Evolutionary conservation across 2,113 vertebrate species (phyloP).

Genomic region (Tyrannus savana): DNA sequence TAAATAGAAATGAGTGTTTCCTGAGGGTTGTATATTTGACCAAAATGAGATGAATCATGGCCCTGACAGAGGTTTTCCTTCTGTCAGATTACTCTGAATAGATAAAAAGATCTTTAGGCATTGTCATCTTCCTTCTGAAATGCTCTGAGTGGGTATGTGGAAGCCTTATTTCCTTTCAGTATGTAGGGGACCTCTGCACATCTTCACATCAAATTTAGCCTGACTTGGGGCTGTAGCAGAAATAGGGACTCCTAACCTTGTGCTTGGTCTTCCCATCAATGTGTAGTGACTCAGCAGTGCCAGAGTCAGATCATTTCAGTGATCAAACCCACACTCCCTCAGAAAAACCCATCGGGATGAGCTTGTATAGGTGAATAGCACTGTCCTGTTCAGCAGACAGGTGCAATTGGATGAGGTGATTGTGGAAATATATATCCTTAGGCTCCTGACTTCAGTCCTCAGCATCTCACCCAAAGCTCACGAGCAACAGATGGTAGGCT

Average conservation of each 20-base stretch:
- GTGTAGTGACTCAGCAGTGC: background rate
- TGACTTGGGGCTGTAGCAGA: background rate
- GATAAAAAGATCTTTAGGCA: background rate
- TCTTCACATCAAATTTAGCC: background rate
- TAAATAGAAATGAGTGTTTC: background rate
- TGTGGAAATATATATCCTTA: background rate
- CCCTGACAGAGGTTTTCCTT: background rate
- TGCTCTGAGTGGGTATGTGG: background rate
- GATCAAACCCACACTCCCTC: background rate
- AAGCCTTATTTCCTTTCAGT: background rate
- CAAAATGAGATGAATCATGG: background rate
- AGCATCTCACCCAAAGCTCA: background rate
- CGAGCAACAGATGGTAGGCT: background rate
- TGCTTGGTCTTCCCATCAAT: background rate
- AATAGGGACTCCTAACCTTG: background rate
- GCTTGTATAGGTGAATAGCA: background rate
- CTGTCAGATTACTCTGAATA: background rate
- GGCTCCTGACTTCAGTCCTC: background rate
- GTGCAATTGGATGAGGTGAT: background rate
- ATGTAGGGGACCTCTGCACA: rapidly evolving
- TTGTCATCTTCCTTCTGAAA: background rate
- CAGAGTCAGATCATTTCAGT: background rate
- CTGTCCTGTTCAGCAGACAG: background rate
- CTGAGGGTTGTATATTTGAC: background rate
- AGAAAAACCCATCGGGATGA: background rate